Percentiles rank a stretch among this genome's conserved stretches.
Conservation (phyloP, 2,888 invertebrate species). For the Druceiella hillmani region DNA sequence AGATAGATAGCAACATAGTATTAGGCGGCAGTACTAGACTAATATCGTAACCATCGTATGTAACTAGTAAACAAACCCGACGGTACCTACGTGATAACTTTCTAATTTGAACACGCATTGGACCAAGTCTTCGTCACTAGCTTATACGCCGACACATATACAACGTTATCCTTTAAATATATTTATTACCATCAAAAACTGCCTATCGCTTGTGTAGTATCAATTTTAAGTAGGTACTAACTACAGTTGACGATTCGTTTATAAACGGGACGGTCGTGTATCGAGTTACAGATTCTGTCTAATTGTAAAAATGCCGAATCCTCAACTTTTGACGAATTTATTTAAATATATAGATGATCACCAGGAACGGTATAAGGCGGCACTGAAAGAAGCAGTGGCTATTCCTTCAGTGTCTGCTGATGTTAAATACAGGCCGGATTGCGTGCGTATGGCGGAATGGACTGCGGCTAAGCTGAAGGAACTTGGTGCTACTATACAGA, state of each 20-base stretch:
- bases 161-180: no score
- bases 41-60: constrained; percentile 25
- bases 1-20: no score
- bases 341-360: constrained; percentile 76
- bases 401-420: constrained; percentile 95
- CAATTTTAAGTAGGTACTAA: no score
- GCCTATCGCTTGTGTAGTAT: no score
- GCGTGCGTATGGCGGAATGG: constrained; percentile 84
- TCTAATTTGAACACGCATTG: no score
- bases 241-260: no score
- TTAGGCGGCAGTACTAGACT: background rate
- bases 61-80: constrained; percentile 28
- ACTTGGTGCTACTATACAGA: constrained; percentile 64
- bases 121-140: no score
- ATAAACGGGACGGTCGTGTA: no score
- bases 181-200: no score
- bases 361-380: constrained; percentile 67
- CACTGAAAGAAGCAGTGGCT: constrained; percentile 79
- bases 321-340: constrained; percentile 35
- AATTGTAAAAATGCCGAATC: constrained; percentile 34
- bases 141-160: no score
- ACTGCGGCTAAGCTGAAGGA: constrained; percentile 60
- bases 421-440: constrained; percentile 74
- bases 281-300: background rate
- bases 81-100: no score